phyloP scores from a whole-genome alignment of 2,797 vertebrate species.

The Muscicapa striata region DNA sequence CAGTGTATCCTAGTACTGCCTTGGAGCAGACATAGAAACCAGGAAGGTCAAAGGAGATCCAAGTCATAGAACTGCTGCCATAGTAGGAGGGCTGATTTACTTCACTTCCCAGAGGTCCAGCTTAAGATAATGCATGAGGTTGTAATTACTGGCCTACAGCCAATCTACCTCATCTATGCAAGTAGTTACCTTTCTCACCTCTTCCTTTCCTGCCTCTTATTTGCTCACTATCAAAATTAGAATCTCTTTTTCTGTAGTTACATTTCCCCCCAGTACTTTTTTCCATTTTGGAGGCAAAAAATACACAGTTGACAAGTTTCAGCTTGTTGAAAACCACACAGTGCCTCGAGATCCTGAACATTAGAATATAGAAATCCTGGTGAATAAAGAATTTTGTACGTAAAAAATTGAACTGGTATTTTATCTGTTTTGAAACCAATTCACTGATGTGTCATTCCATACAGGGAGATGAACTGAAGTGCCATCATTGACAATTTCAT shows the following conservation, averaged over 20 bases:
- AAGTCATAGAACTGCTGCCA: not conserved
- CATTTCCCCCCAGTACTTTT: not conserved
- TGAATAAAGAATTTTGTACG: not conserved
- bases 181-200: not conserved
- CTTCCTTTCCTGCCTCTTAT: not conserved
- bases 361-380: not conserved
- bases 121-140: accelerated
- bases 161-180: not conserved
- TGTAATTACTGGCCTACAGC: not conserved
- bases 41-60: not conserved
- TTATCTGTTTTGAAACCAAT: not conserved
- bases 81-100: not conserved
- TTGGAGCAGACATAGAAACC: not conserved
- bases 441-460: not conserved
- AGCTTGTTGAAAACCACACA: not conserved
- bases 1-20: not conserved
- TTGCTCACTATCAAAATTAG: not conserved
- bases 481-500: not conserved
- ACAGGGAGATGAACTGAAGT: not conserved
- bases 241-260: not conserved
- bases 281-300: not conserved
- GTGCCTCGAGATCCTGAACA: not conserved
- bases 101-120: not conserved
- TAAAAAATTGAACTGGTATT: not conserved
- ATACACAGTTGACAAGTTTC: not conserved